A percentile compares a stretch with the other conserved stretches of the same genome.
These are phyloP conservation scores for Cynaeus angustus DNA, from an alignment of 2,888 invertebrate species.

Conservation along the genomic window DNA sequence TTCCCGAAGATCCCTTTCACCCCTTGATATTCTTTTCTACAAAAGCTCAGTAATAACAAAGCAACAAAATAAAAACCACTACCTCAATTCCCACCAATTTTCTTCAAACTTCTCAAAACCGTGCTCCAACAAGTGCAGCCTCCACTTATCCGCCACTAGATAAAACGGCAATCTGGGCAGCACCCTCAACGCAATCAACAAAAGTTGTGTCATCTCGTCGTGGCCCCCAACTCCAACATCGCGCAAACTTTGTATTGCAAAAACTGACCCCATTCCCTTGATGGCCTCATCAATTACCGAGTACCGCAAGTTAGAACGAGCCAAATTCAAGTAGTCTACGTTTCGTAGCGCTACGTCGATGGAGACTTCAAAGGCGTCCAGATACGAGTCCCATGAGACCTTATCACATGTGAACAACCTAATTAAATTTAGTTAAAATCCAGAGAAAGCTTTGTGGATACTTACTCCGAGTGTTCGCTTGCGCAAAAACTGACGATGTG, in stretches of 20 bases:
- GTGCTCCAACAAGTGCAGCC: constrained; percentile 68
- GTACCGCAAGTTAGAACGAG: constrained; percentile 62
- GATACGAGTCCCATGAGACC: constrained; percentile 72
- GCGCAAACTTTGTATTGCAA: constrained; percentile 74
- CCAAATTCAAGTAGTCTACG: constrained; percentile 59
- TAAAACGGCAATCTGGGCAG: constrained; percentile 76
- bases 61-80: constrained; percentile 65
- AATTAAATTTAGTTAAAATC: constrained; percentile 21
- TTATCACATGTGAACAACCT: constrained; percentile 73
- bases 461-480: constrained; percentile 70
- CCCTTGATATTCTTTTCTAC: constrained; percentile 61
- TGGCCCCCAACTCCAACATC: constrained; percentile 69
- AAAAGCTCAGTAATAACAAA: constrained; percentile 20
- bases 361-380: constrained; percentile 74
- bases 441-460: constrained; percentile 63
- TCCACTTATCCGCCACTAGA: constrained; percentile 75
- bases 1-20: constrained; percentile 72
- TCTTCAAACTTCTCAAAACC: constrained; percentile 60
- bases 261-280: constrained; percentile 72
- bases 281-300: constrained; percentile 75
- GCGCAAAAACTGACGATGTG: constrained; percentile 73
- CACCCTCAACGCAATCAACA: constrained; percentile 74
- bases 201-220: constrained; percentile 73
- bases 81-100: constrained; percentile 74
- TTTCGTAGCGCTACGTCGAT: constrained; percentile 69